phyloP scores from a whole-genome alignment of 35 echinoderm and acorn worm species.

The Amphiura filiformis region DNA sequence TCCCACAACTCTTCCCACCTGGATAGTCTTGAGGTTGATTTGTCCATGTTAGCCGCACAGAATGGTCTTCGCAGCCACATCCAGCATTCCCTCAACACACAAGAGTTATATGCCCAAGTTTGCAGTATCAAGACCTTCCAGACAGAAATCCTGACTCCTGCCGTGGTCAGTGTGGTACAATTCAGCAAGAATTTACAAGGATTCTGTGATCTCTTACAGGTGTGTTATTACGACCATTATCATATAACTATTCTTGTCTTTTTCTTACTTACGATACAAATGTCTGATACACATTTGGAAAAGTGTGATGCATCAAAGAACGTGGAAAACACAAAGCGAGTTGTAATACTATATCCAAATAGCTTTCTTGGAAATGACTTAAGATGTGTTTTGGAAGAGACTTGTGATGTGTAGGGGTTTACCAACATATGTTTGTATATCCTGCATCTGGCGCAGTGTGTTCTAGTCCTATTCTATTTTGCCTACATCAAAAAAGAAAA shows the following conservation, averaged over 20 bases:
- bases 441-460: too few relatives aligned
- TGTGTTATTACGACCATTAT: too few relatives aligned
- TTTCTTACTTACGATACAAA: too few relatives aligned
- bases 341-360: too few relatives aligned
- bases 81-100: constrained; percentile 51
- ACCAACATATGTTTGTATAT: too few relatives aligned
- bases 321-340: too few relatives aligned
- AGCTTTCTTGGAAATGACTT: too few relatives aligned
- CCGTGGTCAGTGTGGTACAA: constrained; percentile 83
- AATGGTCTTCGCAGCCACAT: constrained; percentile 36
- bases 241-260: background rate
- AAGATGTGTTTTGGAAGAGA: too few relatives aligned
- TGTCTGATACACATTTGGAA: too few relatives aligned
- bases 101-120: constrained; percentile 69
- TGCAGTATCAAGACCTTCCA: constrained; percentile 76
- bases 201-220: constrained; percentile 85
- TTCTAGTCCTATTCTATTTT: too few relatives aligned
- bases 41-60: constrained; percentile 65
- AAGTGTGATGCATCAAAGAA: background rate
- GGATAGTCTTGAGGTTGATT: constrained; percentile 59
- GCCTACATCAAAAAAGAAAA: too few relatives aligned
- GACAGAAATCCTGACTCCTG: constrained; percentile 81
- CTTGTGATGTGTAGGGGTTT: too few relatives aligned
- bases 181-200: constrained; percentile 93
- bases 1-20: constrained; percentile 42